These are phyloP conservation scores for Ceriagrion tenellum DNA, from an alignment of 2,888 invertebrate genomes.

Conservation along the genomic window DNA sequence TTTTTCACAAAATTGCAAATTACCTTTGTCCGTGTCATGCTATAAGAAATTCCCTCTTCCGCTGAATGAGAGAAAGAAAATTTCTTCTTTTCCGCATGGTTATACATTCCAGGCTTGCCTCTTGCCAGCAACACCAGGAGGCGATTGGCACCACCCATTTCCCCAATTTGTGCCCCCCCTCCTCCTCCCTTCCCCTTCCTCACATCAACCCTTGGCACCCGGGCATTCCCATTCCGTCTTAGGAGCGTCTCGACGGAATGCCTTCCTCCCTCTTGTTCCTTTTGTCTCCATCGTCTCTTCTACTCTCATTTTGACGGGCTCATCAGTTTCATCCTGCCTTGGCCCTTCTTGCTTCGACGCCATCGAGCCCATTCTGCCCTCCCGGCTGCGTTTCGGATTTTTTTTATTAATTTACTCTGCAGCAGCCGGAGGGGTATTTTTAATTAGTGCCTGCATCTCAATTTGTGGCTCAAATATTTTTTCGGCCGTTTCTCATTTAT, in stretches of 20 bases:
- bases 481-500: not conserved
- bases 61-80: too few species aligned
- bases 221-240: not conserved
- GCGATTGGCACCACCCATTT: not conserved
- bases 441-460: constrained; percentile 30
- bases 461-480: not conserved
- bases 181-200: not conserved
- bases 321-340: not conserved
- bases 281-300: not conserved
- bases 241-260: not conserved
- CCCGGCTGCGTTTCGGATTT: not conserved
- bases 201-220: not conserved
- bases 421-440: not conserved
- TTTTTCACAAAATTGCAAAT: too few species aligned
- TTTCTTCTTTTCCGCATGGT: not conserved
- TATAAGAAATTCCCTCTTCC: too few species aligned
- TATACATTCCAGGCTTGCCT: not conserved
- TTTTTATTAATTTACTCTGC: constrained; percentile 3
- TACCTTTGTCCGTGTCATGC: too few species aligned
- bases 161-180: not conserved
- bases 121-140: not conserved
- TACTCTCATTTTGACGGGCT: not conserved
- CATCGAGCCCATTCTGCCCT: not conserved
- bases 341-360: not conserved
- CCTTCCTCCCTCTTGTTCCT: not conserved